Conservation (phyloP, 2,888 invertebrate species). For the Cataglyphis albicans region DNA sequence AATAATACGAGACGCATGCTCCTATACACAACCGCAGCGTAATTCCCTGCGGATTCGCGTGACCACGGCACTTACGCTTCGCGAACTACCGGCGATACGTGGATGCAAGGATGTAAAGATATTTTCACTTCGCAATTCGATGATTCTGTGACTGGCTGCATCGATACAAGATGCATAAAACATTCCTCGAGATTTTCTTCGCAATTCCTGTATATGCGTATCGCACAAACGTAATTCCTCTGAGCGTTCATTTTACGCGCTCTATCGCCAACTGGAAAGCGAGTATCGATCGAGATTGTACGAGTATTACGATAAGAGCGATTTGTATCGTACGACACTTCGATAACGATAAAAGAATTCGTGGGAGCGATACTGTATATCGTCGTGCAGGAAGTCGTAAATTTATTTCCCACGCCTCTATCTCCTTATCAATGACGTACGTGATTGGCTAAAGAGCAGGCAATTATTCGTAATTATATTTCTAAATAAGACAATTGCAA, state of each 20-base stretch:
- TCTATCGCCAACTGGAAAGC: not conserved
- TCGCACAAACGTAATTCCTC: not conserved
- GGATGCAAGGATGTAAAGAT: slow-evolving; percentile 27
- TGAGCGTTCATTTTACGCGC: not conserved
- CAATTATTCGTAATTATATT: not conserved
- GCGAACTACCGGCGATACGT: not conserved
- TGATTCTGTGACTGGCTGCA: not conserved
- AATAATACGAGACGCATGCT: slow-evolving; percentile 59
- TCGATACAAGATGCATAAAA: not conserved
- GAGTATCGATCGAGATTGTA: not conserved
- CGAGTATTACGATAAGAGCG: slow-evolving; percentile 5
- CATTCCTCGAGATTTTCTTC: not conserved
- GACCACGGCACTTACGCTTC: slow-evolving; percentile 26
- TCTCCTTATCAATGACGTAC: slow-evolving; percentile 37
- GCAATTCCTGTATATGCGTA: not conserved
- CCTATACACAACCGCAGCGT: slow-evolving; percentile 26
- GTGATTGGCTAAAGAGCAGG: not conserved
- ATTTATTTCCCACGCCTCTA: slow-evolving; percentile 32
- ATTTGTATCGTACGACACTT: not conserved
- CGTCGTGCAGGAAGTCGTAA: slow-evolving; percentile 39
- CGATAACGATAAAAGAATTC: slow-evolving; percentile 30
- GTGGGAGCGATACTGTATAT: slow-evolving; percentile 36
- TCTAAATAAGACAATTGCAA: not conserved
- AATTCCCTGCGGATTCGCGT: slow-evolving; percentile 52
- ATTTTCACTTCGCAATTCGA: slow-evolving; percentile 23